Conservation (phyloP, 1,140 invertebrate species). For the Agrilus planipennis region DNA sequence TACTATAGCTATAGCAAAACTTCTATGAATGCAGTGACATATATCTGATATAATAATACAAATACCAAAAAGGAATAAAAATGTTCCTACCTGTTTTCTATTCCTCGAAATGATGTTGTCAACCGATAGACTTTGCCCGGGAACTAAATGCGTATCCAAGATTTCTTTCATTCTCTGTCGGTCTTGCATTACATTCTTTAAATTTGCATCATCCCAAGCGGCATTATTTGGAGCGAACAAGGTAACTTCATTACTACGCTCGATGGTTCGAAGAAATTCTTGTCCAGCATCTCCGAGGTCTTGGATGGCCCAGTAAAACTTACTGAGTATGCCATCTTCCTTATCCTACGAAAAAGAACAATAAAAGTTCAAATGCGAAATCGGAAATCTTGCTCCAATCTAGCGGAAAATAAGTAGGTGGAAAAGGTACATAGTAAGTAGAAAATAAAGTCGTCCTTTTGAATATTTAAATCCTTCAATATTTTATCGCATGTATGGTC, state of each 20-base stretch:
- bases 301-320: conserved; percentile 68
- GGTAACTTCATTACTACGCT: conserved; percentile 57
- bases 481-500: no score
- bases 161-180: conserved; percentile 58
- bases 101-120: conserved; percentile 62
- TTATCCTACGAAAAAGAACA: conserved; percentile 36
- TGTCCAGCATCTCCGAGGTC: conserved; percentile 56
- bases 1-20: no score
- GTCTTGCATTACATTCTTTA: conserved; percentile 58
- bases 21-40: no score
- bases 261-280: conserved; percentile 62
- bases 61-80: no score
- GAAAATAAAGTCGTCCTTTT: no score
- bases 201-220: conserved; percentile 58
- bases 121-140: conserved; percentile 55
- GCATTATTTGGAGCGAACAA: conserved; percentile 83
- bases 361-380: neutral
- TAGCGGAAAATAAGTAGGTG: no score
- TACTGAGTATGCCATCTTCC: conserved; percentile 67
- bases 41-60: no score
- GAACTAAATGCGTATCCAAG: conserved; percentile 65
- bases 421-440: no score
- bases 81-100: conserved; percentile 31
- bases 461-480: no score
- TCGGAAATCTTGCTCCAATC: no score